Conservation (phyloP, 2,888 invertebrate species). For the Gibbula magus region DNA sequence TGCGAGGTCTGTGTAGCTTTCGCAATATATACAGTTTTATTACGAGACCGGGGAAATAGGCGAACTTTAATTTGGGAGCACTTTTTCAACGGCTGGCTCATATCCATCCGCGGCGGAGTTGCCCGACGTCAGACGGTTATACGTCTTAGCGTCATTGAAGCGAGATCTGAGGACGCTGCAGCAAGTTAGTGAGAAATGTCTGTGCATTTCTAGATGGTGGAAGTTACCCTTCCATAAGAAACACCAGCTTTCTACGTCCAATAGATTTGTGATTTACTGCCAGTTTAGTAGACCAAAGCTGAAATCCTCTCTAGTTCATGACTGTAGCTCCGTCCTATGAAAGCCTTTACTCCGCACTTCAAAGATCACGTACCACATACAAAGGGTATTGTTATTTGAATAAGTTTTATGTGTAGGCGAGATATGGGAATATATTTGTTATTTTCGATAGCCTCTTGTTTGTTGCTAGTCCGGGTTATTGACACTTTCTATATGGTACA, state of each 20-base stretch:
- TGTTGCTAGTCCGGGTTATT: not conserved
- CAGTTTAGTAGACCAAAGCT: no score
- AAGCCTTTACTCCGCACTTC: not conserved
- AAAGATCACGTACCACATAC: not conserved
- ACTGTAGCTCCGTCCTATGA: no score
- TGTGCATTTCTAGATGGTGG: not conserved
- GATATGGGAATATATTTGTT: not conserved
- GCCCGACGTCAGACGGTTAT: not conserved
- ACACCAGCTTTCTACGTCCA: not conserved
- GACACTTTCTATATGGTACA: not conserved
- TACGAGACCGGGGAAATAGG: not conserved
- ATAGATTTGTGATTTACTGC: not conserved
- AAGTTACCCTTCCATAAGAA: not conserved
- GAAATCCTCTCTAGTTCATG: no score
- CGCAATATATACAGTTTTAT: slow-evolving; percentile 8
- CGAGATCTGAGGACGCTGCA: not conserved
- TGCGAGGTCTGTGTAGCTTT: not conserved
- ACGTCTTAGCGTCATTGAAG: not conserved
- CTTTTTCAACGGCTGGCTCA: not conserved
- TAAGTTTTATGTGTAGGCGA: not conserved
- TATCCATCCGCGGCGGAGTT: not conserved
- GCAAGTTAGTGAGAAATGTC: not conserved
- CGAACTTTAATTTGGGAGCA: not conserved
- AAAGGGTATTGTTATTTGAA: slow-evolving; percentile 7
- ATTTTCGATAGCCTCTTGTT: not conserved